Percentiles rank a stretch among this genome's conserved stretches.
These are phyloP conservation scores for Azemiops feae DNA, from an alignment of 2,113 vertebrate genomes.

Conservation along the genomic window DNA sequence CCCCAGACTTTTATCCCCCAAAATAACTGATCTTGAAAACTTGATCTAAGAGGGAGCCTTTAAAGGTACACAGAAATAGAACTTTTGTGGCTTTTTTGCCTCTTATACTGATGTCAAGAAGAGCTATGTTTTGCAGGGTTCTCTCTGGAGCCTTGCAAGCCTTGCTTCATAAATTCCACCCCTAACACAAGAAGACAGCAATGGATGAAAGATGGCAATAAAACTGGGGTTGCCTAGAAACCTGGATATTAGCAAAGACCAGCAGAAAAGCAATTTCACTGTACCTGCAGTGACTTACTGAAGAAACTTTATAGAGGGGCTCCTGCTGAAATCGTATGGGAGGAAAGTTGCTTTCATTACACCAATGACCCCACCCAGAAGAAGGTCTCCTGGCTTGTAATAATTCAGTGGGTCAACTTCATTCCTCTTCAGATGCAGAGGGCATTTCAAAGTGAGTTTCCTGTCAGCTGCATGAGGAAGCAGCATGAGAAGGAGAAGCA, in stretches of 20 bases:
- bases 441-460: not conserved
- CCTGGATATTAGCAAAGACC: not conserved
- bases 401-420: not conserved
- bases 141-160: not conserved
- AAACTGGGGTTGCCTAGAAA: not conserved
- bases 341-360: not conserved
- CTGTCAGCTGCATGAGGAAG: not conserved
- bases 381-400: not conserved
- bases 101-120: not conserved
- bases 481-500: not conserved
- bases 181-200: not conserved
- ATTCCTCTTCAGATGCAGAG: not conserved
- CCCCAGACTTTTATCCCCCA: not conserved
- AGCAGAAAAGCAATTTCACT: not conserved
- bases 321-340: not conserved
- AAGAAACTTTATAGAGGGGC: not conserved
- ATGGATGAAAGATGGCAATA: not conserved
- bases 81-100: not conserved
- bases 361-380: not conserved
- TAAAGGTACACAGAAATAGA: not conserved
- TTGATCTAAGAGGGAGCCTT: not conserved
- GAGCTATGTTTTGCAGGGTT: not conserved
- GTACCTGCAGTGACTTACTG: not conserved
- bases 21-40: not conserved
- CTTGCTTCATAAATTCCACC: not conserved